Percentiles rank a stretch among this genome's conserved stretches.
Conservation (phyloP, 1,140 invertebrate species). For the Coboldia fuscipes region DNA sequence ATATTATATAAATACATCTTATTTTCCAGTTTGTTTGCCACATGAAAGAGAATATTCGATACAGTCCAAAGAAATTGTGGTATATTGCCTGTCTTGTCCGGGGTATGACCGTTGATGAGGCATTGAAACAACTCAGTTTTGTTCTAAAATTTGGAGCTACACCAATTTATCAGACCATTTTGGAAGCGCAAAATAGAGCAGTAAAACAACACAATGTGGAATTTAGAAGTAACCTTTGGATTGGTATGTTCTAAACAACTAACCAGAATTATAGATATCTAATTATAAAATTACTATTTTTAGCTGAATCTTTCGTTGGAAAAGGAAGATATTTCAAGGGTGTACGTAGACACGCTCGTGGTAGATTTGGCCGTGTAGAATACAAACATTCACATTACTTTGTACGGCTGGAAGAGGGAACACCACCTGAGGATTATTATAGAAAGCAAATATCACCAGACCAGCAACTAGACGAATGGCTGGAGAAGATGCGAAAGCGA, state of each 20-base stretch:
- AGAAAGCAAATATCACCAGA: constrained; percentile 39
- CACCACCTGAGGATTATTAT: constrained; percentile 69
- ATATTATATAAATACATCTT: constrained; percentile 6
- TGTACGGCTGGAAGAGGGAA: constrained; percentile 76
- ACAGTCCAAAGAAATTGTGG: constrained; percentile 81
- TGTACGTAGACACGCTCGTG: constrained; percentile 55
- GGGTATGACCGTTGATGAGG: constrained; percentile 86
- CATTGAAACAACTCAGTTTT: constrained; percentile 74
- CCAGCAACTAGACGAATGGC: constrained; percentile 49
- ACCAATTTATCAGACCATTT: constrained; percentile 53
- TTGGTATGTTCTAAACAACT: constrained; percentile 45
- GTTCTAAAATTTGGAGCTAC: constrained; percentile 61
- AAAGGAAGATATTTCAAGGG: constrained; percentile 64
- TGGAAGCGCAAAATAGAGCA: constrained; percentile 77
- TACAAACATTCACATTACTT: constrained; percentile 77
- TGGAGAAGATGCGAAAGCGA: constrained; percentile 41
- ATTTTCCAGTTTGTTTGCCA: constrained; percentile 66
- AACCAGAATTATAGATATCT: background rate
- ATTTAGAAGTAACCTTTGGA: constrained; percentile 88
- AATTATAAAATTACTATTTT: constrained; percentile 11
- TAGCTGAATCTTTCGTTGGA: constrained; percentile 66
- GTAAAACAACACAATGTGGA: constrained; percentile 82
- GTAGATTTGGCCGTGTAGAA: constrained; percentile 40
- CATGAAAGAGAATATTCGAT: constrained; percentile 62
- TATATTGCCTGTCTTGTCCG: constrained; percentile 68